phyloP scores from a whole-genome alignment of 2,888 invertebrate genomes.

The Lysandra bellargus region DNA sequence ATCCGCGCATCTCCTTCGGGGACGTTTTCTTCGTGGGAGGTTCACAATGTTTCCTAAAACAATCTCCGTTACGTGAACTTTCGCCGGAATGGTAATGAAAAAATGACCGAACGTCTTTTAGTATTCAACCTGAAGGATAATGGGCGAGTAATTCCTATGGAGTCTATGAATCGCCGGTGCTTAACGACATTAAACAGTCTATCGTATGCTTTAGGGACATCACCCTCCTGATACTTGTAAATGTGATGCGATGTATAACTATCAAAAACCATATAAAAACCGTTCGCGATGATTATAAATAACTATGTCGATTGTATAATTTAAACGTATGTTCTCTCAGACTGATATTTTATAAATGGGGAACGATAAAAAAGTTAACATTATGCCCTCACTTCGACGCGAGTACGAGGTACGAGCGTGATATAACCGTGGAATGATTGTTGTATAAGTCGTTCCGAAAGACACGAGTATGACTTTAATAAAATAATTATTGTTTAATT shows the following conservation, averaged over 20 bases:
- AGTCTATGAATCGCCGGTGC: constrained; percentile 18
- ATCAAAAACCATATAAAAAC: constrained; percentile 30
- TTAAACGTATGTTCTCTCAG: constrained; percentile 49
- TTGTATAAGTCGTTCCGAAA: constrained; percentile 76
- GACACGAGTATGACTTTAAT: constrained; percentile 71
- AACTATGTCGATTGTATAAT: constrained; percentile 38
- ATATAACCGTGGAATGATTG: constrained; percentile 62
- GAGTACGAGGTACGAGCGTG: constrained; percentile 64
- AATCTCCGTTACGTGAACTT: constrained; percentile 45
- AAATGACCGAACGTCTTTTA: constrained; percentile 17
- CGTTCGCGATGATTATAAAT: constrained; percentile 30
- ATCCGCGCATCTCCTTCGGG: constrained; percentile 61
- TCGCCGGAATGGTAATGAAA: constrained; percentile 27
- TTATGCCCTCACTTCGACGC: constrained; percentile 65
- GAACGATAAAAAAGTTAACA: constrained; percentile 60
- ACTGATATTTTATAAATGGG: constrained; percentile 54
- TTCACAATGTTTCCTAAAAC: constrained; percentile 63
- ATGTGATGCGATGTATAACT: constrained; percentile 31
- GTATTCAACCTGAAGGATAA: neutral
- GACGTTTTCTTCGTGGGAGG: constrained; percentile 67
- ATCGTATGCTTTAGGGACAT: neutral
- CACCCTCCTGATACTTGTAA: constrained; percentile 17
- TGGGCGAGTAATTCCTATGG: constrained; percentile 19
- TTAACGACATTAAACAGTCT: neutral
- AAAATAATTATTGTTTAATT: constrained; percentile 72